A percentile compares a stretch with the other conserved stretches of the same genome.
Conservation (phyloP, 2,797 vertebrate species). For the Notolabrus celidotus region DNA sequence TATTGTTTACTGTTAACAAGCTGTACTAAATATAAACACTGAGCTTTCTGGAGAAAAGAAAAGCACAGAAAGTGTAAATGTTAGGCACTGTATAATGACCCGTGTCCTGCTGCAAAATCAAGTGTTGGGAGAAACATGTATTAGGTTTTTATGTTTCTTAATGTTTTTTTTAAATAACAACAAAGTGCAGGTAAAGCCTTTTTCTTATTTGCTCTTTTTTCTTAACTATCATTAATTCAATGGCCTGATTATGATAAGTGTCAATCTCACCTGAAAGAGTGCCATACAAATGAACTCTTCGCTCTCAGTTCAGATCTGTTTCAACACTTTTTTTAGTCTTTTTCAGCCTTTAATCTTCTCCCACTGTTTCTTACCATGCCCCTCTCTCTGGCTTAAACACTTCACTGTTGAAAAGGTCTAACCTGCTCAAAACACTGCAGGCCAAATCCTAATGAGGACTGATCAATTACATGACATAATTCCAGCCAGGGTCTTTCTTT, state of each 20-base stretch:
- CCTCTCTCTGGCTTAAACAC: constrained; percentile 9
- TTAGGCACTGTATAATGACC: constrained; percentile 8
- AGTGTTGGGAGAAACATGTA: constrained; percentile 1
- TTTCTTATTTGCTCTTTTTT: not conserved
- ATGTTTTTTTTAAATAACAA: not conserved
- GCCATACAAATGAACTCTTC: not conserved
- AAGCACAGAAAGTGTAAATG: constrained; percentile 6
- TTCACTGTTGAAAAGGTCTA: constrained; percentile 15
- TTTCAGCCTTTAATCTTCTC: constrained; percentile 16
- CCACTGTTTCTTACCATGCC: constrained; percentile 4
- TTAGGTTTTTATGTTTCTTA: not conserved
- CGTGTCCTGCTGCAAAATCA: constrained; percentile 16
- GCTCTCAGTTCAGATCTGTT: not conserved
- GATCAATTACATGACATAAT: constrained; percentile 8
- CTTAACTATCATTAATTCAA: not conserved
- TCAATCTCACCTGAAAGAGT: not conserved
- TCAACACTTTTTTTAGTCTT: not conserved
- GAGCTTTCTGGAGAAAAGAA: constrained; percentile 6
- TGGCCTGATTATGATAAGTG: not conserved
- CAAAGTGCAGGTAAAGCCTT: not conserved
- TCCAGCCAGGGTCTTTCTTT: not conserved
- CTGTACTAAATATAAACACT: constrained; percentile 9
- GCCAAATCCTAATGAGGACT: constrained; percentile 20
- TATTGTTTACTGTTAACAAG: constrained; percentile 26
- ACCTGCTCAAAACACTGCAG: constrained; percentile 31